A percentile compares a stretch with the other conserved stretches of the same genome.
Evolutionary conservation across 2,888 invertebrate species (phyloP).

Genomic region (Unio delphinus): DNA sequence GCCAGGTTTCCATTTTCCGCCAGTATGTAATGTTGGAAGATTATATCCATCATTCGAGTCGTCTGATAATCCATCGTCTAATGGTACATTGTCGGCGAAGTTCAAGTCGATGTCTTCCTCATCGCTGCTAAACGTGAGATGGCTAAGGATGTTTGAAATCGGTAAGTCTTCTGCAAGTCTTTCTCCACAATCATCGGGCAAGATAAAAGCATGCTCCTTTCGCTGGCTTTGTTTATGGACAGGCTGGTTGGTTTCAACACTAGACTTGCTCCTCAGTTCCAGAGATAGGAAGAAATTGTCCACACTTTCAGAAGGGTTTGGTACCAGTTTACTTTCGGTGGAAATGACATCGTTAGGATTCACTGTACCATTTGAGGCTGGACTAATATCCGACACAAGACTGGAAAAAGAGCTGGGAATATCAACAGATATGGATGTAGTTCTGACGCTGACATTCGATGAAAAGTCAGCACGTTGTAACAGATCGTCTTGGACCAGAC

Average conservation of each 20-base stretch:
- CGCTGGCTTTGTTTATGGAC: constrained; percentile 18
- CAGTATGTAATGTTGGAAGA: constrained; percentile 62
- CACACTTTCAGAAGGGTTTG: constrained; percentile 30
- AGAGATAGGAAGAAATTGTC: constrained; percentile 87
- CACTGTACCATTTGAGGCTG: constrained; percentile 17
- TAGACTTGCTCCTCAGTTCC: constrained; percentile 67
- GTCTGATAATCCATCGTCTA: constrained; percentile 53
- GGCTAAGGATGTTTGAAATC: constrained; percentile 64
- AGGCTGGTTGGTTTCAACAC: constrained; percentile 12
- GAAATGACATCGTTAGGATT: constrained; percentile 38
- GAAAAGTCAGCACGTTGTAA: too few species aligned
- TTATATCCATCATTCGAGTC: constrained; percentile 34
- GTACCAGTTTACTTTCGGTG: constrained; percentile 1
- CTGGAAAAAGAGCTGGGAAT: constrained; percentile 26
- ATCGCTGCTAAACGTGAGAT: constrained; percentile 66
- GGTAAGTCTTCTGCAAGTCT: constrained; percentile 45
- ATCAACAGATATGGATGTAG: constrained; percentile 17
- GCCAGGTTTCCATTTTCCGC: constrained; percentile 82
- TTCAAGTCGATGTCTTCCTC: constrained; percentile 58
- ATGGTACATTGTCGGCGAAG: constrained; percentile 52
- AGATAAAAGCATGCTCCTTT: constrained; percentile 25
- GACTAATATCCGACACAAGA: constrained; percentile 35
- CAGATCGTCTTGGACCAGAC: too few species aligned
- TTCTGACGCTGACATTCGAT: neutral
- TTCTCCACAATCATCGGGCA: constrained; percentile 12